Evolutionary conservation across 2,888 invertebrate species (phyloP), one percentile per base, ranked within the genome.

Genomic region (Pecten maximus): DNA sequence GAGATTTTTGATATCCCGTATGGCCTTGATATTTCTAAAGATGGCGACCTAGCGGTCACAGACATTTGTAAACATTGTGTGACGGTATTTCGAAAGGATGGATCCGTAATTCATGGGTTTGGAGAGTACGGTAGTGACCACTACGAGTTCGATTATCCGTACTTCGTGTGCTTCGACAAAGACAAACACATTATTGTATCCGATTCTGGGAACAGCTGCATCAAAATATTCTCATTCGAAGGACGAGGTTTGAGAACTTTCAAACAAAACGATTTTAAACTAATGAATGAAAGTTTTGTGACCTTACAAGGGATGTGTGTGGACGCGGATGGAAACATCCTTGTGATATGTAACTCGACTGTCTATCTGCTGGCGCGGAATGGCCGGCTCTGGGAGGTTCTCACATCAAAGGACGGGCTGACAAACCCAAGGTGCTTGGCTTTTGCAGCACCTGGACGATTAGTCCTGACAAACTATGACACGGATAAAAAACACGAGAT

Each of bases 341-440:
- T 96, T 16, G 93, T 96, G 35, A 94, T 96, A 92, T 96, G 96
- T 92, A 96, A 96, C 92, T 94, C 93, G 44, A 94, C 95, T 40
- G 94, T 95, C 44, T 96, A 95, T 91, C 95, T 96, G 54, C 91
- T 96, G 40, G 95, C 96, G 39, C 95, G 95, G 91, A 95, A 95
- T 88, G 96, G 96, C 15, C 94, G 96, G 23, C 93, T 96, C 4
- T 96, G 96, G 96, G 96, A 96, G 89, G 94, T 95, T 44, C 89
- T 96, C 74, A 94, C 95, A 19, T 92, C 95, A 23, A 94, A 94
- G 74, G 96, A 96, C 88, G 96, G 95, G 16, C 92, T 96, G 6
- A 94, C 94, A 74, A 94, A 95, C 89, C 96, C 96, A 8, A 95
- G 95, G 92, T 95, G 95, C 91, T 92, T 96, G 48, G 94, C 95